Conservation (phyloP, 2,113 vertebrate genomes). For the Alexandromys fortis region DNA sequence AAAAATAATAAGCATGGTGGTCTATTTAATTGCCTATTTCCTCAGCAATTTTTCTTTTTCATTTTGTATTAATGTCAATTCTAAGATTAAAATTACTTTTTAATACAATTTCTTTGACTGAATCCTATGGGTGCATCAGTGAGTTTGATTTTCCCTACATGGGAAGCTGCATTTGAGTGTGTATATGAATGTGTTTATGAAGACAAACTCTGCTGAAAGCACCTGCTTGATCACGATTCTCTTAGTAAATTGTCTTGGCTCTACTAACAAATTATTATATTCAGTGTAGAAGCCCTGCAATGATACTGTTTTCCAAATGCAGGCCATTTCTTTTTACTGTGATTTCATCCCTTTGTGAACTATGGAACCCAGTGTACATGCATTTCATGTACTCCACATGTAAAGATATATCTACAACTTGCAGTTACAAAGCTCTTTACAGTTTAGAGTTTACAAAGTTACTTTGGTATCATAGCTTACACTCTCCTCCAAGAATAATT, state of each 20-base stretch:
- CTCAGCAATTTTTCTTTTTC: conserved; percentile 54
- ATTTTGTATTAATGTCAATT: conserved; percentile 51
- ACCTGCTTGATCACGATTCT: conserved; percentile 83
- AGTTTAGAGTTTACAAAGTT: background rate
- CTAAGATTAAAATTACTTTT: conserved; percentile 57
- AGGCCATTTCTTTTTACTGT: conserved; percentile 71
- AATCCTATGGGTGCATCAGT: conserved; percentile 68
- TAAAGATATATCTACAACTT: background rate
- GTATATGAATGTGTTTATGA: background rate
- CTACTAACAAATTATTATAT: conserved; percentile 83
- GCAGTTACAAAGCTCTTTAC: background rate
- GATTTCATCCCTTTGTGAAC: conserved; percentile 65
- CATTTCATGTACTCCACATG: background rate
- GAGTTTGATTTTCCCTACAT: conserved; percentile 71
- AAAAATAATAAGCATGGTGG: conserved; percentile 42
- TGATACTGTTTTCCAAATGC: conserved; percentile 74
- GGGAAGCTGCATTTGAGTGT: background rate
- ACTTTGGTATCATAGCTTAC: background rate
- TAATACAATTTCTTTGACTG: conserved; percentile 11
- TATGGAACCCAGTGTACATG: background rate
- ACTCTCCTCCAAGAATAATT: background rate
- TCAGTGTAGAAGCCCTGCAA: conserved; percentile 52
- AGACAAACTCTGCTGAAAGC: conserved; percentile 82
- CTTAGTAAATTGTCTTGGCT: conserved; percentile 84
- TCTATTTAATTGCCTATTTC: conserved; percentile 52